Percentiles rank a stretch among this genome's conserved stretches.
phyloP scores from a whole-genome alignment of 2,113 vertebrate species.

The Tinamus guttatus region DNA sequence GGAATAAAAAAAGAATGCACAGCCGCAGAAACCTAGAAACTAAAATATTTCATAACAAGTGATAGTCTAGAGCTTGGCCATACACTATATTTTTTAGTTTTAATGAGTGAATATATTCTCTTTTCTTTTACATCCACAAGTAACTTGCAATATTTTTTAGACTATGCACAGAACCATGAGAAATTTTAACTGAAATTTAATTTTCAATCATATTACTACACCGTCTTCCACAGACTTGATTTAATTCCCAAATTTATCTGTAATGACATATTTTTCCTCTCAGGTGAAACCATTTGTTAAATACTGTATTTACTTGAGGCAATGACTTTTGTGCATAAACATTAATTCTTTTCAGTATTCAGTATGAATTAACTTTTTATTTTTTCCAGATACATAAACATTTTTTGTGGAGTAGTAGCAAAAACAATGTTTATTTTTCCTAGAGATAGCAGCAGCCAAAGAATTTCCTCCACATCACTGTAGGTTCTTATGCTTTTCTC shows the following conservation, averaged over 20 bases:
- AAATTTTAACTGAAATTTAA: background rate
- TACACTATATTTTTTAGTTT: background rate
- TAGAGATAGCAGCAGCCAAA: slow-evolving; percentile 42
- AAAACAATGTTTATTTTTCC: slow-evolving; percentile 59
- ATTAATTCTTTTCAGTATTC: background rate
- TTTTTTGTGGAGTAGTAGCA: slow-evolving; percentile 18
- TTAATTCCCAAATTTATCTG: background rate
- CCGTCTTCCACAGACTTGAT: background rate
- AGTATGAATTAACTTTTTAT: background rate
- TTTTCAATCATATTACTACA: background rate
- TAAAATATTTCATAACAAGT: background rate
- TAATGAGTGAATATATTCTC: background rate
- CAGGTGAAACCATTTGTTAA: background rate
- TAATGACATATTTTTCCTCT: background rate
- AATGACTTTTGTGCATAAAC: background rate
- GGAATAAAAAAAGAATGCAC: background rate
- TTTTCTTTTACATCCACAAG: background rate
- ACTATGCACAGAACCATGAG: background rate
- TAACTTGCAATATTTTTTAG: background rate
- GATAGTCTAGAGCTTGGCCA: background rate
- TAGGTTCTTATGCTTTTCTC: slow-evolving; percentile 24
- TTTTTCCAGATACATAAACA: slow-evolving; percentile 44
- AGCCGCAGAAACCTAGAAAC: background rate
- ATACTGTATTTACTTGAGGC: background rate
- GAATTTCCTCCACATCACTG: slow-evolving; percentile 41